These are phyloP conservation scores for Gavia stellata DNA, from an alignment of 2,113 vertebrate species.

Conservation along the genomic window DNA sequence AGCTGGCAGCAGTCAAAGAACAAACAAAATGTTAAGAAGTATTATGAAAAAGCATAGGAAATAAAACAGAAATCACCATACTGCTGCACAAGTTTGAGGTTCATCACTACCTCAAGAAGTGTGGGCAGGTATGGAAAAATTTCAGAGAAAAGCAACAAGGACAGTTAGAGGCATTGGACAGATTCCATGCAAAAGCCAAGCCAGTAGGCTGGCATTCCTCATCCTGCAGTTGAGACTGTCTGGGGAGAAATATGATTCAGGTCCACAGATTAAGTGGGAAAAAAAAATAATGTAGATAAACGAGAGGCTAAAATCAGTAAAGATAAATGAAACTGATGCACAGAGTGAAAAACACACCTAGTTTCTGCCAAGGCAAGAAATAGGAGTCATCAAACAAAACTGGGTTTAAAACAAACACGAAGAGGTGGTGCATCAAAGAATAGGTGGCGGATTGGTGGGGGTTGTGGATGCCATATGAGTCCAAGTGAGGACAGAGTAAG, in stretches of 20 bases:
- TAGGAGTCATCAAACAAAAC: not conserved
- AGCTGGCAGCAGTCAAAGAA: not conserved
- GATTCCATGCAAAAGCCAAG: not conserved
- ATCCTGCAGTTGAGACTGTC: not conserved
- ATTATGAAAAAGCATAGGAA: not conserved
- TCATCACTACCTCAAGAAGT: not conserved
- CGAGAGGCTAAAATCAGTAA: not conserved
- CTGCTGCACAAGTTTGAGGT: not conserved
- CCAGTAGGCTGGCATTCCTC: not conserved
- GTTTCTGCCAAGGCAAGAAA: not conserved
- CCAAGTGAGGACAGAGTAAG: not conserved
- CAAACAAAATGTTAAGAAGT: not conserved
- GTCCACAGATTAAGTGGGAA: not conserved
- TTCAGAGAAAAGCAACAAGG: not conserved
- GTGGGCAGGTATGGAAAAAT: not conserved
- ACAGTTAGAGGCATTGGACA: not conserved
- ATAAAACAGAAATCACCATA: accelerated
- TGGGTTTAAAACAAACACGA: accelerated
- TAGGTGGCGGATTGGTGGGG: not conserved
- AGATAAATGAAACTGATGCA: not conserved
- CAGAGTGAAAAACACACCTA: not conserved
- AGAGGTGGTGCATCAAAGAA: not conserved
- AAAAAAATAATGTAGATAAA: not conserved
- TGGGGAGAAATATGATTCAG: not conserved
- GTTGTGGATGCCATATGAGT: not conserved